phyloP scores from a whole-genome alignment of 2,113 vertebrate species.

The Probosciger aterrimus region DNA sequence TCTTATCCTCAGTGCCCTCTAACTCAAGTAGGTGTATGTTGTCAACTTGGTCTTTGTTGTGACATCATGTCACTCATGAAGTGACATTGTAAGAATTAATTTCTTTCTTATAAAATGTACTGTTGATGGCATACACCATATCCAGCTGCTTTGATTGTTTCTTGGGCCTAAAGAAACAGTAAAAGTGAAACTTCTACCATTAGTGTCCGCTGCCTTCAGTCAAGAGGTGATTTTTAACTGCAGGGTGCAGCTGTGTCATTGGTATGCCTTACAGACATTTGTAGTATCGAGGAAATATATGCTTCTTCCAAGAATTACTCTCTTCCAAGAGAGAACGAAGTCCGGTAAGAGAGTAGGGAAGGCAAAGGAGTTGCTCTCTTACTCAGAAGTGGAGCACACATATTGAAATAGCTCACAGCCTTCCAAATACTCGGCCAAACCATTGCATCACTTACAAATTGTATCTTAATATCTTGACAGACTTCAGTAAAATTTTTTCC shows the following conservation, averaged over 20 bases:
- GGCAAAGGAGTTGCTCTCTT: neutral
- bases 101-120: neutral
- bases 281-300: accelerated
- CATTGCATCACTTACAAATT: neutral
- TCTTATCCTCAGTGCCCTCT: neutral
- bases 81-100: neutral
- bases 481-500: neutral
- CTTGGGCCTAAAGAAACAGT: neutral
- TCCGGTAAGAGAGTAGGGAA: neutral
- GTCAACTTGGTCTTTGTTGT: neutral
- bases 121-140: neutral
- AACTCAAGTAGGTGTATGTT: neutral
- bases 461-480: neutral
- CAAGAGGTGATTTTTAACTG: neutral
- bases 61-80: neutral
- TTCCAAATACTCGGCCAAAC: neutral
- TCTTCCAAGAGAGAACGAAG: neutral
- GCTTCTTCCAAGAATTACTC: neutral
- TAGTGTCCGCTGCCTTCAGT: neutral
- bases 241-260: neutral
- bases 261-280: neutral
- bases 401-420: neutral
- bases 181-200: neutral
- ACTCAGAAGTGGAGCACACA: neutral
- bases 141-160: neutral